phyloP scores from a whole-genome alignment of 2,797 vertebrate species.

The Myotis myotis region DNA sequence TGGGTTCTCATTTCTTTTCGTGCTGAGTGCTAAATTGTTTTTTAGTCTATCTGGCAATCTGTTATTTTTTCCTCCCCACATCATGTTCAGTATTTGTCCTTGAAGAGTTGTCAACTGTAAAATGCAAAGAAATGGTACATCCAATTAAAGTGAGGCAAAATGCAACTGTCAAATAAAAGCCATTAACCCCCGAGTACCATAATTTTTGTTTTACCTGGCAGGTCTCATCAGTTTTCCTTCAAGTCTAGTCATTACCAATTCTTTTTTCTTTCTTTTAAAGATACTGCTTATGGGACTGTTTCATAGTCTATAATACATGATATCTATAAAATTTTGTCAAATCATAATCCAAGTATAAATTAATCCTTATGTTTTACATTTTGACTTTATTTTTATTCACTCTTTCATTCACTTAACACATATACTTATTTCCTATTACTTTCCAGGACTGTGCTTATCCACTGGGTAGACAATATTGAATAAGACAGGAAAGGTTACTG shows the following conservation, averaged over 20 bases:
- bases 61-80: conserved; percentile 54
- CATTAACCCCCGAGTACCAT: conserved; percentile 61
- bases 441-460: background rate
- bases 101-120: conserved; percentile 76
- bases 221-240: background rate
- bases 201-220: conserved; percentile 54
- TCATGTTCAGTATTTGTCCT: conserved; percentile 75
- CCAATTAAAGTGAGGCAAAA: conserved; percentile 72
- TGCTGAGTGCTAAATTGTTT: conserved; percentile 79
- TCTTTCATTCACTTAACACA: background rate
- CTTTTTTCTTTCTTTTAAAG: conserved; percentile 49
- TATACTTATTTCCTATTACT: background rate
- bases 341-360: background rate
- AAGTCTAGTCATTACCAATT: conserved; percentile 45
- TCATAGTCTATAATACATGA: background rate
- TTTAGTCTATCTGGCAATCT: conserved; percentile 71
- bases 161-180: conserved; percentile 66
- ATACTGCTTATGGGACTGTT: conserved; percentile 31
- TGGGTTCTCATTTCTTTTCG: conserved; percentile 71
- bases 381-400: background rate
- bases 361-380: background rate
- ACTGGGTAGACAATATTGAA: background rate
- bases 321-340: conserved; percentile 23
- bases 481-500: background rate
- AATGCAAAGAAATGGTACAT: conserved; percentile 66